Conservation (phyloP, 1,140 invertebrate species). For the roundworm (Caenorhabditis elegans) region DNA sequence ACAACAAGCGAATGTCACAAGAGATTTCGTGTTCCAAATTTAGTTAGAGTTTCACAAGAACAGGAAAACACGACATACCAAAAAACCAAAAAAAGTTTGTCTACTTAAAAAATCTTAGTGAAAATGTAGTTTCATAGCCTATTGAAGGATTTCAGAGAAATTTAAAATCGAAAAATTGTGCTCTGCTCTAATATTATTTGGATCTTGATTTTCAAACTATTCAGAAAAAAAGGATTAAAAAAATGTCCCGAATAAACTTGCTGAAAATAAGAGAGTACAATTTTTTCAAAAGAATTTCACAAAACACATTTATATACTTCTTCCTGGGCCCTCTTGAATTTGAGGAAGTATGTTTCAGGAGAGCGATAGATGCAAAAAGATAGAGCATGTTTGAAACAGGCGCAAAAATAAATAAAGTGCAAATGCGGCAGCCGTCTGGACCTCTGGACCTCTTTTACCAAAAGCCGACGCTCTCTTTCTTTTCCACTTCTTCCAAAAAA, state of each 20-base stretch:
- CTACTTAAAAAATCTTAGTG: no score
- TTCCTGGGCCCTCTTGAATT: neutral
- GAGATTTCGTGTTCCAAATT: neutral
- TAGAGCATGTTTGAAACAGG: constrained; percentile 29
- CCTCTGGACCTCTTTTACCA: constrained; percentile 29
- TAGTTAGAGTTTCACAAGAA: neutral
- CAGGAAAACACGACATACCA: no score
- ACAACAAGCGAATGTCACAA: no score
- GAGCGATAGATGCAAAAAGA: constrained; percentile 30
- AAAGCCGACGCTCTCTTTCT: neutral
- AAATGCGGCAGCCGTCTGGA: constrained; percentile 23
- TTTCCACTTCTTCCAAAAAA: constrained; percentile 8
- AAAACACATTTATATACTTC: neutral
- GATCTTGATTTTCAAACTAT: no score
- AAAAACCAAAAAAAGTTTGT: no score
- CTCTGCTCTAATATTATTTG: no score
- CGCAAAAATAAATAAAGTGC: constrained; percentile 33
- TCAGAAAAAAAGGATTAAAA: no score
- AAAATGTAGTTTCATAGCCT: no score
- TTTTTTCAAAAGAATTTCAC: neutral
- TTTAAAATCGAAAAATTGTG: no score
- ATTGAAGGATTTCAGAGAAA: no score
- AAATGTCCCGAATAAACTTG: no score
- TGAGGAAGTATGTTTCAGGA: neutral
- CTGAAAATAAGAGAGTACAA: no score